Evolutionary conservation across 2,797 vertebrate species (phyloP).

Genomic region (Rhinophrynus dorsalis): DNA sequence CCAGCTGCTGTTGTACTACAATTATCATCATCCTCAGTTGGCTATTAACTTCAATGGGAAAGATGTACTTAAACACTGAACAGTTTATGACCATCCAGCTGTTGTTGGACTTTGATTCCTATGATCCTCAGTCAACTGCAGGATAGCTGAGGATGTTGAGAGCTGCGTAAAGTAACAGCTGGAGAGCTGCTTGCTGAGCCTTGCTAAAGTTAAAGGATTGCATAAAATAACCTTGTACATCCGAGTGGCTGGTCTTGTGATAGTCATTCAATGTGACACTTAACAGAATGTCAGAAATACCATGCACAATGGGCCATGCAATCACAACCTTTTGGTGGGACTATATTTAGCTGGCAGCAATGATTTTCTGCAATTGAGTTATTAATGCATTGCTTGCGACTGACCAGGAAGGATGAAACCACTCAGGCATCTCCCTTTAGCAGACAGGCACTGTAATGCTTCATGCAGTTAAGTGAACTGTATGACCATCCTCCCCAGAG

Average conservation of each 20-base stretch:
- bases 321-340: slow-evolving; percentile 22
- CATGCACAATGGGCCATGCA: slow-evolving; percentile 21
- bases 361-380: slow-evolving; percentile 28
- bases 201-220: not conserved
- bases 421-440: slow-evolving; percentile 5
- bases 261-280: slow-evolving; percentile 9
- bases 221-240: not conserved
- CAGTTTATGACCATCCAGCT: too few relatives aligned
- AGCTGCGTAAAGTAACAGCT: too few relatives aligned
- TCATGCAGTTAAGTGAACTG: slow-evolving; percentile 22
- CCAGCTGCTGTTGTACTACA: too few relatives aligned
- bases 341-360: slow-evolving; percentile 29
- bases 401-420: slow-evolving; percentile 14
- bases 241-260: not conserved
- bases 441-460: not conserved
- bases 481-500: slow-evolving; percentile 12
- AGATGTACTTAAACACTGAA: too few relatives aligned
- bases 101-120: too few relatives aligned
- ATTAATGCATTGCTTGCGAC: slow-evolving; percentile 31
- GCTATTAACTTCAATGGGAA: too few relatives aligned
- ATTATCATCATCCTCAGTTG: too few relatives aligned
- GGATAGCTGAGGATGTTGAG: too few relatives aligned
- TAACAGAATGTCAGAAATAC: not conserved
- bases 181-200: too few relatives aligned
- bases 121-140: too few relatives aligned